Base-by-base conservation (phyloP, 2,113 vertebrate genomes). In the Rhynchomys soricoides region DNA sequence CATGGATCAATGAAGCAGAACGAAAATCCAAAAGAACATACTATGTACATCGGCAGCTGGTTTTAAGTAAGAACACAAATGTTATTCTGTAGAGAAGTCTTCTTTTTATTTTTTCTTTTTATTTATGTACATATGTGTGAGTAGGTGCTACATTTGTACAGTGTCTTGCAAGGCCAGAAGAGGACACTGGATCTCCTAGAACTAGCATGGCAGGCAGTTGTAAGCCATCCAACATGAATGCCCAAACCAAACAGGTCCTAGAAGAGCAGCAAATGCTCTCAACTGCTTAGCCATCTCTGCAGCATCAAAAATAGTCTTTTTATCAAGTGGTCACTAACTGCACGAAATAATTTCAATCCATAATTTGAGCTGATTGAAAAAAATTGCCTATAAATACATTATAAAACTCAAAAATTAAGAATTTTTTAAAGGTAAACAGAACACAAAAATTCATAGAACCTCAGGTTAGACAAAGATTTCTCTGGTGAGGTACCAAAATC, bases 371-470 rank as follows among this genome's bases (percentile, higher is more conserved):
- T 68, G 82, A 75, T 57, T 52, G 70, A 73, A 96, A 89, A 57
- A 66, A 62, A 59, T 2, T 37, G 87, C 52, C 29, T 62, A 48
- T 52, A 59, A 78, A 82, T 78, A 57, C 21, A 83, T 81, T 81
- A 37, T 24, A 89, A 89, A 96, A 73, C 24, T 55, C 40, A 73
- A 62, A 62, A 89, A 83, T 43, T 66, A 87, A 85, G 55, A 85
- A n/a, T n/a, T 86, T 15, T 73, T 81, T n/a, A 21, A 6, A 34
- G 55, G 45, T 93, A 89, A 95, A 87, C 15, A 83, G 29, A 34
- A 5, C 21, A 62, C 11, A 40, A 90, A 94, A 79, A 89, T 7
- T 29, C 77, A 57, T 57, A 1, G 45, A 96, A 86, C 31, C 31
- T 52, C 81, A 2, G 1, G 15, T 75, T 66, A 73, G 48, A 17